Percentiles rank a stretch among this genome's conserved stretches.
These are phyloP conservation scores for Dallia pectoralis DNA, from an alignment of 2,797 vertebrate genomes.

Conservation along the genomic window DNA sequence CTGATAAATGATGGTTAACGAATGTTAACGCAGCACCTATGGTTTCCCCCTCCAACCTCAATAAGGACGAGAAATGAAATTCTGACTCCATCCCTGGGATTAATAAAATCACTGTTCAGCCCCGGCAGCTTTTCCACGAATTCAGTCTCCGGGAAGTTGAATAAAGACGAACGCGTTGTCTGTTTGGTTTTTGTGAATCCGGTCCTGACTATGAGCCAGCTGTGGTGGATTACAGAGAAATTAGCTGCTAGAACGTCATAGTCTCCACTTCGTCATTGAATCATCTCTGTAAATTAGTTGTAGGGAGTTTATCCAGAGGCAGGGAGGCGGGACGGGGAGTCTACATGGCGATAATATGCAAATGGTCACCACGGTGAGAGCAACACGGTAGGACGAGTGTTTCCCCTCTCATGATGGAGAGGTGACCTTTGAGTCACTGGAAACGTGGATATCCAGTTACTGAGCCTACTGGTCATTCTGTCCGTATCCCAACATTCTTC, in stretches of 20 bases:
- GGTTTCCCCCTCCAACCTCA: too few relatives aligned
- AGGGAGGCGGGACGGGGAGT: neutral
- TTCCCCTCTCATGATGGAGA: neutral
- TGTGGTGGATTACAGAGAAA: conserved; percentile 40
- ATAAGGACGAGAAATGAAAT: neutral
- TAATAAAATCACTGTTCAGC: too few relatives aligned
- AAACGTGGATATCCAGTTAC: neutral
- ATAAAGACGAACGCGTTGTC: conserved; percentile 18
- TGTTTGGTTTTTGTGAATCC: conserved; percentile 36
- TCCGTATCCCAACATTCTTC: neutral
- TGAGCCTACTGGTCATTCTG: neutral
- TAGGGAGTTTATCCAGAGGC: conserved; percentile 50
- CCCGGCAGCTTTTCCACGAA: too few relatives aligned
- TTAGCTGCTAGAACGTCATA: conserved; percentile 45
- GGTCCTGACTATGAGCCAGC: conserved; percentile 23
- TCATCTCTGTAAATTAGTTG: conserved; percentile 54
- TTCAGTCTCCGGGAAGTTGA: neutral
- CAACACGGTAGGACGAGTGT: neutral
- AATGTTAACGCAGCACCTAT: too few relatives aligned
- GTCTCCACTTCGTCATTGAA: conserved; percentile 54
- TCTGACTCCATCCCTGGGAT: too few relatives aligned
- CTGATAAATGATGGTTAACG: too few relatives aligned
- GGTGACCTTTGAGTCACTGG: conserved; percentile 20
- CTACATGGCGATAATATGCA: conserved; percentile 1
- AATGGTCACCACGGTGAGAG: conserved; percentile 36